A percentile compares a stretch with the other conserved stretches of the same genome.
Evolutionary conservation across 2,888 invertebrate species (phyloP).

Genomic region (Copidosoma aretas): DNA sequence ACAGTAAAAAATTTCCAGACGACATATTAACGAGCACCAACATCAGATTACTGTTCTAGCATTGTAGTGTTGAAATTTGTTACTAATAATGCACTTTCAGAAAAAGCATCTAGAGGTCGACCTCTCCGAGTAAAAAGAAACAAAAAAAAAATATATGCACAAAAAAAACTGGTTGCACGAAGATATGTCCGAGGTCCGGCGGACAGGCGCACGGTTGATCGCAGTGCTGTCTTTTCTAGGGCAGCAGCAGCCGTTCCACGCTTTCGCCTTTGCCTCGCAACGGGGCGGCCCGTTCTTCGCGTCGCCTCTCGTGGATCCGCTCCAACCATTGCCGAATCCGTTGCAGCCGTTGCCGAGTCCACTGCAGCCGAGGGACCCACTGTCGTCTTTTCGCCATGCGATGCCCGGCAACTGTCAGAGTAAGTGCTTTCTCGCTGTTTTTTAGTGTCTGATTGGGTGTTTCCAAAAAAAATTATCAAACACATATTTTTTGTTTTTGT

Average conservation of each 20-base stretch:
- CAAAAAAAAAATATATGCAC: too few species aligned
- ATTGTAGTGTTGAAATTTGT: too few species aligned
- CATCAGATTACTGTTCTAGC: too few species aligned
- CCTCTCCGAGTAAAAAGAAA: too few species aligned
- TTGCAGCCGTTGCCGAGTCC: slow-evolving; percentile 60
- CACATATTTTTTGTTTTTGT: too few species aligned
- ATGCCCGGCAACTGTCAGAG: slow-evolving; percentile 90
- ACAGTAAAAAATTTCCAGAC: too few species aligned
- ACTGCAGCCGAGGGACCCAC: slow-evolving; percentile 80
- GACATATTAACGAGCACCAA: too few species aligned
- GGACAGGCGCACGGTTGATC: slow-evolving; percentile 65
- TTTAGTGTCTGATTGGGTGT: too few species aligned
- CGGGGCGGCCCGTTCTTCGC: slow-evolving; percentile 60
- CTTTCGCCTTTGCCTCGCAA: slow-evolving; percentile 76
- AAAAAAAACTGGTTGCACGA: background rate
- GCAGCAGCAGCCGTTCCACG: slow-evolving; percentile 94
- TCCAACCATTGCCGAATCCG: slow-evolving; percentile 59
- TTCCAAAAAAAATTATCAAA: too few species aligned
- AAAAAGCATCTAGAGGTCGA: too few species aligned
- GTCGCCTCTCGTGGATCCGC: slow-evolving; percentile 59
- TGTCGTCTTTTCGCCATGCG: slow-evolving; percentile 87
- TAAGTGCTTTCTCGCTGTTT: slow-evolving; percentile 67
- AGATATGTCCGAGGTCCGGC: slow-evolving; percentile 62
- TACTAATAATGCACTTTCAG: too few species aligned
- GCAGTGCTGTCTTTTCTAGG: slow-evolving; percentile 91